Base-by-base conservation (phyloP, 2,113 vertebrate species). In the Nicator chloris region DNA sequence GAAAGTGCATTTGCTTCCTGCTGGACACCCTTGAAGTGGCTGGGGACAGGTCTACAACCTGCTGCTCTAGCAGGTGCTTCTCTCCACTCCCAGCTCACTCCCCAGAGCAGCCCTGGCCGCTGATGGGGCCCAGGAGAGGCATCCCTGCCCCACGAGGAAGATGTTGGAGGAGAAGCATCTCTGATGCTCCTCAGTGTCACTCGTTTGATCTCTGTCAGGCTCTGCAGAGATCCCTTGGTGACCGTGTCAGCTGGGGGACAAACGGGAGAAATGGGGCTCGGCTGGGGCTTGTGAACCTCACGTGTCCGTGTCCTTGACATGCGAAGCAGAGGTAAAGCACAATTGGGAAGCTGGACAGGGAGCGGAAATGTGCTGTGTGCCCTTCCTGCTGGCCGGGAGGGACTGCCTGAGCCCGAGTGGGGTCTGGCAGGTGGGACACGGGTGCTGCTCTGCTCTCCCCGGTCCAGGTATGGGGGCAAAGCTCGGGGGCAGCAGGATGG, bases 211-310 rank as follows among this genome's bases (percentile, higher is more conserved):
- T n/a, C 31, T 66, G 27, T 4, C 60, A 64, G 31, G 61, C 18
- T 82, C 75, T 59, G 57, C 50, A 54, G 70, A 42, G 51, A n/a
- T 35, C 15, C 27, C 19, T 26, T n/a, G 45, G 54, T 54, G 68
- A 35, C 1, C 0, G 3, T 1, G 1, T 27, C 42, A 68, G 14
- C 26, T 2, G 10, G 9, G 72, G 33, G 30, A 2, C 47, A 40
- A 2, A 5, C 2, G 13, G 35, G n/a, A 66, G 80, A 53, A 60
- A 12, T 0, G 0, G 47, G 49, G 37, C 70, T 82, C 0, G 0
- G 3, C 47, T 71, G 64, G 47, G 64, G 18, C 53, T 75, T 5
- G 8, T 27, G 57, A 68, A 69, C 69, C 70, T 68, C 87, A 7
- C 31, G 1, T n/a, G 63, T 73, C 91, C 31, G 1, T n/a, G 63